Evolutionary conservation across 2,113 vertebrate genomes (phyloP).

Genomic region (Abramis brama): DNA sequence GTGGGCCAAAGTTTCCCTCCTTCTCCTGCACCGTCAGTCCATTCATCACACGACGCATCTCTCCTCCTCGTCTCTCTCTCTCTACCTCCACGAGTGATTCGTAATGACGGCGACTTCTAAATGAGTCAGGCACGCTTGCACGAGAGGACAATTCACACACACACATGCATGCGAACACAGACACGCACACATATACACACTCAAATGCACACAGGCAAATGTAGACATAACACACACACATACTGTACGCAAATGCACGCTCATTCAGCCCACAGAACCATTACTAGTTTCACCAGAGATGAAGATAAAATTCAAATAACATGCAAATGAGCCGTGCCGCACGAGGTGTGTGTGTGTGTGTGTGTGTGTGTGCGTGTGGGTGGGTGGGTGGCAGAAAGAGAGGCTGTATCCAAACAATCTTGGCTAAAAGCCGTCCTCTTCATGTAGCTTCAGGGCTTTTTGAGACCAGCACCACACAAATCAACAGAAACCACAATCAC

Average conservation of each 20-base stretch:
- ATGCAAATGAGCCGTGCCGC: conserved; percentile 21
- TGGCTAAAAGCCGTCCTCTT: conserved; percentile 22
- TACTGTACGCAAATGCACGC: neutral
- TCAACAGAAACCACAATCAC: neutral
- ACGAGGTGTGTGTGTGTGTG: neutral
- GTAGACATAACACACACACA: neutral
- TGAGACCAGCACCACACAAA: neutral
- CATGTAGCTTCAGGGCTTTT: conserved; percentile 26
- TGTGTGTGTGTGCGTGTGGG: neutral
- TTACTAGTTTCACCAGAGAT: conserved; percentile 21
- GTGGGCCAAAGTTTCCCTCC: conserved; percentile 18
- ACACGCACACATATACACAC: neutral
- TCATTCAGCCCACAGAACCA: conserved; percentile 14
- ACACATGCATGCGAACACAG: neutral
- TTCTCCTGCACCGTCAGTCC: neutral
- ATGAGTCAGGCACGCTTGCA: neutral
- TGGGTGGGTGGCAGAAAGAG: conserved; percentile 8
- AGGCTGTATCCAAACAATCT: conserved; percentile 34
- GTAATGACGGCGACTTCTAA: neutral
- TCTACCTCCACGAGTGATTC: neutral
- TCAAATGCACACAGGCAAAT: neutral
- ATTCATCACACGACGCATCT: neutral
- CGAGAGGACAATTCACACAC: neutral
- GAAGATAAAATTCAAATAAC: conserved; percentile 41
- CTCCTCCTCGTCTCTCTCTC: neutral